Conservation (phyloP, 2,797 vertebrate species). For the Pitangus sulphuratus region DNA sequence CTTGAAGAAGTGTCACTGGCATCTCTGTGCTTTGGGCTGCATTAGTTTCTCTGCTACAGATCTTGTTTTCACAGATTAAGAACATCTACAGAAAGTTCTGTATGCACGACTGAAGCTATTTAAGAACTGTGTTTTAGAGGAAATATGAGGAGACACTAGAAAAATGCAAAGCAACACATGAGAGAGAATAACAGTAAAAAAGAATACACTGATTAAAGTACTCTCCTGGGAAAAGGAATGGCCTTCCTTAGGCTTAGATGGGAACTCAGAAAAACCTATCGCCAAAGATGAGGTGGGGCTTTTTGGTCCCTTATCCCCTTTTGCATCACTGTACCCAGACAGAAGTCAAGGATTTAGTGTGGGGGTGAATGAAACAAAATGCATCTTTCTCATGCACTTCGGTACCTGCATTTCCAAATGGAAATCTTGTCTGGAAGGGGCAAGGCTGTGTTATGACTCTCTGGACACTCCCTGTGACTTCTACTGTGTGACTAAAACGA, state of each 20-base stretch:
- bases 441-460: neutral
- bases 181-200: neutral
- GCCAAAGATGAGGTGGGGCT: neutral
- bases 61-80: conserved; percentile 42
- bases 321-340: neutral
- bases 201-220: neutral
- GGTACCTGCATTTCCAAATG: neutral
- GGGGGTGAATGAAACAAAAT: neutral
- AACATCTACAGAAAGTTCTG: conserved; percentile 22
- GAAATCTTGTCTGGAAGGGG: neutral
- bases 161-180: neutral
- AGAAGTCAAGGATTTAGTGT: neutral
- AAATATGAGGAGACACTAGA: neutral
- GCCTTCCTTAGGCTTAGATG: neutral
- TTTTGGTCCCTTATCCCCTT: neutral
- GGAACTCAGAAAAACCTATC: neutral
- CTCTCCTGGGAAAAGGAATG: neutral
- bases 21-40: neutral
- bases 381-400: neutral
- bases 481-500: neutral
- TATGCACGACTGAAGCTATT: conserved; percentile 13
- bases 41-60: neutral
- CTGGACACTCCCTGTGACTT: neutral
- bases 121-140: neutral
- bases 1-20: conserved; percentile 11